Conservation (phyloP, 2,797 vertebrate genomes). For the Cephalopachus bancanus region DNA sequence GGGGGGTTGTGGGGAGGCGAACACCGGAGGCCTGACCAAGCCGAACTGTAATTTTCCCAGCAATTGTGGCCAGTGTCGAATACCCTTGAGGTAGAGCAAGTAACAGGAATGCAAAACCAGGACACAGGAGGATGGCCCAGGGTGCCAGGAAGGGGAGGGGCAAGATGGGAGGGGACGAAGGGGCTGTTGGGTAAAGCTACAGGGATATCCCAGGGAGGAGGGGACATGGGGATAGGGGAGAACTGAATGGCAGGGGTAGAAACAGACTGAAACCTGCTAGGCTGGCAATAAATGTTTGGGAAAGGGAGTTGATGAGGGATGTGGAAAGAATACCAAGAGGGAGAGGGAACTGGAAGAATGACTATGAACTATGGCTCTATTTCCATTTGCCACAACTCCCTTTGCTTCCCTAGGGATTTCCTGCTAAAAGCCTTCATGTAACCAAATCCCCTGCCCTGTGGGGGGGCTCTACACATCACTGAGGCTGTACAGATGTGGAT, state of each 20-base stretch:
- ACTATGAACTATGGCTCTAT: background rate
- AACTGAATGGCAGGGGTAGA: background rate
- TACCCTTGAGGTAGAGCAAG: background rate
- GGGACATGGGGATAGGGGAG: background rate
- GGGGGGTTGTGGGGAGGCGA: constrained; percentile 1
- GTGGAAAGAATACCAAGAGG: background rate
- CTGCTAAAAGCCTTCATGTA: background rate
- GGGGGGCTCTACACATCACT: background rate
- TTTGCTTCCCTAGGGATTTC: background rate
- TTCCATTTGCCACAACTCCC: background rate
- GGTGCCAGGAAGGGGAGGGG: background rate
- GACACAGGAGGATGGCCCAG: background rate
- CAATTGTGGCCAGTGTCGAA: background rate
- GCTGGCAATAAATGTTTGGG: background rate
- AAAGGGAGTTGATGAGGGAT: background rate
- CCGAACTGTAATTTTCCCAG: constrained; percentile 59
- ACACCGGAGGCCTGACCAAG: constrained; percentile 9
- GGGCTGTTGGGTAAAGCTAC: background rate
- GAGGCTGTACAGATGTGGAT: background rate
- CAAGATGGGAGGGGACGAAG: background rate
- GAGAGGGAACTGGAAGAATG: background rate
- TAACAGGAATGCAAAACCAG: background rate
- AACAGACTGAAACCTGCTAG: background rate
- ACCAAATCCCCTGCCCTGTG: background rate
- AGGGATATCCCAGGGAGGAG: background rate